Evolutionary conservation across 92 coral and sea anemone species (phyloP).

Genomic region (Porites lobata): DNA sequence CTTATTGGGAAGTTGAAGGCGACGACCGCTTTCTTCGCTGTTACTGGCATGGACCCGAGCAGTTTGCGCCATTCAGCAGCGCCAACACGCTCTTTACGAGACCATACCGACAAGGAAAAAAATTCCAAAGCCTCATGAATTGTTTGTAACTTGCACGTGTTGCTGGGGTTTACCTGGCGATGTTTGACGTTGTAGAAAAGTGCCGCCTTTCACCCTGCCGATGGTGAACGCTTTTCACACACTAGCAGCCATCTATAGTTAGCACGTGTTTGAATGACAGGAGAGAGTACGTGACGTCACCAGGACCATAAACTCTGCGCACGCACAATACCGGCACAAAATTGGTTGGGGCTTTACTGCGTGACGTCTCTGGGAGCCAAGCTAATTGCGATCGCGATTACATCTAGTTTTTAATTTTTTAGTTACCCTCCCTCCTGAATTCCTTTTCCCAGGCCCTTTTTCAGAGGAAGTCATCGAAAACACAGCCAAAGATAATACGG

Average conservation of each 20-base stretch:
- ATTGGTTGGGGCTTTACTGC: not conserved
- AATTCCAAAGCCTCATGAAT: conserved; percentile 73
- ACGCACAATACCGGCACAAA: conserved; percentile 65
- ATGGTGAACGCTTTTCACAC: conserved; percentile 85
- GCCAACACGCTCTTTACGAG: conserved; percentile 74
- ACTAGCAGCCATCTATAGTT: conserved; percentile 90
- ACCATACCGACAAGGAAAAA: conserved; percentile 78
- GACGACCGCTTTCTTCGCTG: conserved; percentile 75
- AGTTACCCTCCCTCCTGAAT: no score
- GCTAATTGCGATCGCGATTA: not conserved
- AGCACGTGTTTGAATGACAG: conserved; percentile 99
- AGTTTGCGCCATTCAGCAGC: conserved; percentile 87
- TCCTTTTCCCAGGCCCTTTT: no score
- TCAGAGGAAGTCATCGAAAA: no score
- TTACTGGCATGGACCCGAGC: conserved; percentile 84
- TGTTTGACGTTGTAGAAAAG: conserved; percentile 77
- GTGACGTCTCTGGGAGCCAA: not conserved
- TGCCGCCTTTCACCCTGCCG: conserved; percentile 85
- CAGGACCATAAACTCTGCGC: conserved; percentile 66
- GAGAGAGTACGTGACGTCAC: conserved; percentile 86
- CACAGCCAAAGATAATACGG: no score
- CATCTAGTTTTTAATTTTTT: no score
- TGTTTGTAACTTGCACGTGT: conserved; percentile 87
- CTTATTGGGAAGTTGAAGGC: conserved; percentile 81
- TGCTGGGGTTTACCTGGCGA: conserved; percentile 63